phyloP scores from a whole-genome alignment of 2,113 vertebrate genomes.

The Turnix velox region DNA sequence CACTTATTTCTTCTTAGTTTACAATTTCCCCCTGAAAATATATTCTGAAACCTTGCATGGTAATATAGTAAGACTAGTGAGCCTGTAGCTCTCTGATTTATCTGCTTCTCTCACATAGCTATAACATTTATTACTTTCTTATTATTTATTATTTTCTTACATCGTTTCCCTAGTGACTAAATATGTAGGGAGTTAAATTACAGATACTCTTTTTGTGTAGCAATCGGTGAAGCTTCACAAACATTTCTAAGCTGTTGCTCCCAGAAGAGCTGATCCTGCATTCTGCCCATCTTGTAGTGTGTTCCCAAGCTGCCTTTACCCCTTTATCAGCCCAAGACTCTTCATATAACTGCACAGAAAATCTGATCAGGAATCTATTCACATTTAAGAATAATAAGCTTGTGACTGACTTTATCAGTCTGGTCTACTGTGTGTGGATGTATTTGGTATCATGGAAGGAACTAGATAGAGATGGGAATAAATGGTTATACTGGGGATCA shows the following conservation, averaged over 20 bases:
- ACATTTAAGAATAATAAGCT: not conserved
- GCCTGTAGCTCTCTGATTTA: not conserved
- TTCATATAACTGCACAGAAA: not conserved
- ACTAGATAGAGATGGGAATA: not conserved
- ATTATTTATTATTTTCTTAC: not conserved
- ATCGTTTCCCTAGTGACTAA: not conserved
- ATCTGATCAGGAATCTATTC: not conserved
- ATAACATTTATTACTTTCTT: rapidly evolving
- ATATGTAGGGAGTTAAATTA: not conserved
- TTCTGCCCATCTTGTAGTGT: not conserved
- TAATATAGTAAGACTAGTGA: not conserved
- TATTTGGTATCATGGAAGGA: not conserved
- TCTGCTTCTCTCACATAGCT: not conserved
- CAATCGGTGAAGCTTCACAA: not conserved
- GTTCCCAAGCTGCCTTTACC: not conserved
- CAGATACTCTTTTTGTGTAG: not conserved
- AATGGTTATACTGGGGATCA: not conserved
- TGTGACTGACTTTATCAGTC: not conserved
- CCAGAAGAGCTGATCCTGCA: not conserved
- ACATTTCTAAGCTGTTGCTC: not conserved
- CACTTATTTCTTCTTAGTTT: not conserved
- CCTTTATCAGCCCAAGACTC: not conserved
- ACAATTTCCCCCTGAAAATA: not conserved
- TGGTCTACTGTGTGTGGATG: not conserved
- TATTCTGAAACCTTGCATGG: not conserved